Percentiles rank a stretch among this genome's conserved stretches.
Evolutionary conservation across 2,113 vertebrate genomes (phyloP).

Genomic region (Xiphophorus maculatus): DNA sequence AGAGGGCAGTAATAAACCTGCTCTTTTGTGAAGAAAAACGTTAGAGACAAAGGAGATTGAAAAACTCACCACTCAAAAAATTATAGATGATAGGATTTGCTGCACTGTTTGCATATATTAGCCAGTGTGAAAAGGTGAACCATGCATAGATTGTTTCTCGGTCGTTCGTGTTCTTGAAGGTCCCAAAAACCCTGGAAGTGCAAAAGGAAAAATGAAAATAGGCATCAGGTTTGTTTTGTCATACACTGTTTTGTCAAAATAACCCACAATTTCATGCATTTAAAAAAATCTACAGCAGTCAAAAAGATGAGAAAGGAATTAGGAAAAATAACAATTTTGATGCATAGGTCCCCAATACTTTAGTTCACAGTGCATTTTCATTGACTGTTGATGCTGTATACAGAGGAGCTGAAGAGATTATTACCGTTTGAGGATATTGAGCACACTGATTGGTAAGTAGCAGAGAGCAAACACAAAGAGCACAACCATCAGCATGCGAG

Average conservation of each 20-base stretch:
- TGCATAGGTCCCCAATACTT: neutral
- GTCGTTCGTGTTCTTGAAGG: slow-evolving; percentile 89
- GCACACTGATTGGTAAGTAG: slow-evolving; percentile 96
- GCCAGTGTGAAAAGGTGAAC: slow-evolving; percentile 98
- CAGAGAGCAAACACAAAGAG: slow-evolving; percentile 94
- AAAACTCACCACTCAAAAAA: slow-evolving; percentile 94
- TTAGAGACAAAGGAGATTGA: neutral
- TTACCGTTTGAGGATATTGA: slow-evolving; percentile 97
- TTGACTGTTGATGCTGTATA: neutral
- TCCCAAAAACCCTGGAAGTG: slow-evolving; percentile 89
- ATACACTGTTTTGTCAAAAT: neutral
- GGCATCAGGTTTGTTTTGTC: neutral
- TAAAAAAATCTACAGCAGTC: neutral
- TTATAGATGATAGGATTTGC: slow-evolving; percentile 99
- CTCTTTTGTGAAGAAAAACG: neutral
- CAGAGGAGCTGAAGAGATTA: neutral
- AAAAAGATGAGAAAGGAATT: neutral
- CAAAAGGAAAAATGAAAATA: slow-evolving; percentile 2
- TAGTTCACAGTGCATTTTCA: neutral
- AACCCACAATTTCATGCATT: neutral
- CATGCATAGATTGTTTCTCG: slow-evolving; percentile 95
- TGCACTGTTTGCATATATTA: slow-evolving; percentile 97
- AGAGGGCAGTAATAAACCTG: slow-evolving; percentile 54
- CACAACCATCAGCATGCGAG: slow-evolving; percentile 96
- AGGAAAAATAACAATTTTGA: neutral